Evolutionary conservation across 2,888 invertebrate species (phyloP), one percentile per base, ranked within the genome.

Genomic region (Drosophila melanocephala): DNA sequence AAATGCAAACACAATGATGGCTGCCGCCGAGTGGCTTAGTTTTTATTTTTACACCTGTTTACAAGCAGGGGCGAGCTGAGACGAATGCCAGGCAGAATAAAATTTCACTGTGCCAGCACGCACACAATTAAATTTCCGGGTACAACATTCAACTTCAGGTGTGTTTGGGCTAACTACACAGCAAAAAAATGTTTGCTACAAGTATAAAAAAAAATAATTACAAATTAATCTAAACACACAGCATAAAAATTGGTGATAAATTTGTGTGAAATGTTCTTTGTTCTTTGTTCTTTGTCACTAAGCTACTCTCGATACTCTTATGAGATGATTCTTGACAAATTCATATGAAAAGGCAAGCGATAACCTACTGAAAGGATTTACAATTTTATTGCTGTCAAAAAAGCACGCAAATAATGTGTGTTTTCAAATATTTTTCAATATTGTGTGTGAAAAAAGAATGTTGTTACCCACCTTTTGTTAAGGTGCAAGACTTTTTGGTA

Each of bases 111-210:
- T 70, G 84, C 84, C 66, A 79, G 85, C 87, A 87, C 87, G 87
- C 87, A 87, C 88, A 89, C 87, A 87, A 87, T 89, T 87, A 87
- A 87, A 87, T 87, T 87, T 87, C 87, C 87, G 89, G 83, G 7
- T 81, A 83, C 75, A 87, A 68, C 83, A 79, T 81, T 81, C 79
- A 84, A 63, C 72, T 79, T 53, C 81, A 85, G 79, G 85, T 81
- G 79, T 64, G 75, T 52, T 47, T 50, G 39, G 59, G 71, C 68
- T 35, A 33, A 19, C 69, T 75, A 58, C 58, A 58, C 58, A 22
- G 44, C 16, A n/a, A 58, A 32, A 51, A 52, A 52, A 32, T n/a
- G 16, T 16, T 16, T 16, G 9, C 47, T 5, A 16, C 26, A 47
- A 16, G 9, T 1, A 26, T 1, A 9, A 9, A 9, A 47, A 26